Evolutionary conservation across 1,140 invertebrate genomes (phyloP), one percentile per base, ranked within the genome.

Genomic region (Tetranychus urticae): DNA sequence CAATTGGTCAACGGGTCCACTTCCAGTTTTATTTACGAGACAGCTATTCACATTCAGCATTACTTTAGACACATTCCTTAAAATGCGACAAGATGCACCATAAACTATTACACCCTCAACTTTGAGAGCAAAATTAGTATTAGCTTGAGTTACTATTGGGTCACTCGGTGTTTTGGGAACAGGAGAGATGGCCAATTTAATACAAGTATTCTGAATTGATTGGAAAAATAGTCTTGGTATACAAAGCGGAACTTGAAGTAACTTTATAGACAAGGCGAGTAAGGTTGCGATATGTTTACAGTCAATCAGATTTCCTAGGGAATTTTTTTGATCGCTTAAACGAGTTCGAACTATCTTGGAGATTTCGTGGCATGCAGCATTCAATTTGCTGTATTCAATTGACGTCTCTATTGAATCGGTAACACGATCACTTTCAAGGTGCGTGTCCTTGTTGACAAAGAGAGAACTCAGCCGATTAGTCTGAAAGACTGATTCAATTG

Each of bases 201-300:
- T 80, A 61, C 77, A 79, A 7, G 87, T 91, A 1, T 80, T 80
- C 71, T 91, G 88, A 10, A 89, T 72, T 6, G 81, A 79, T 77
- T 92, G 88, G 74, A 88, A 92, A 70, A 88, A 88, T 68, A 83
- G 89, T 46, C 89, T 76, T 23, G 89, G 86, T 66, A 85, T 79
- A 47, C 82, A 79, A 8, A 86, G 70, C 34, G 81, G 80, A 23
- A 81, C 78, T 61, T 76, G 77, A 45, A 80, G 75, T 46, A 87
- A 69, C n/a, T 81, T 73, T 48, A 79, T 75, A 1, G 82, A 80
- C 61, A 82, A 80, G 48, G 79, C 76, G 62, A 81, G 75, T 33
- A 88, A 71, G 36, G 79, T 77, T 58, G 81, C 79, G 7, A 85
- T 79, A 73, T 85, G 63, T 48, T 56, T 55, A 31, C 50, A n/a